Conservation (phyloP, 2,888 invertebrate genomes). For the Diplolepis rosae region DNA sequence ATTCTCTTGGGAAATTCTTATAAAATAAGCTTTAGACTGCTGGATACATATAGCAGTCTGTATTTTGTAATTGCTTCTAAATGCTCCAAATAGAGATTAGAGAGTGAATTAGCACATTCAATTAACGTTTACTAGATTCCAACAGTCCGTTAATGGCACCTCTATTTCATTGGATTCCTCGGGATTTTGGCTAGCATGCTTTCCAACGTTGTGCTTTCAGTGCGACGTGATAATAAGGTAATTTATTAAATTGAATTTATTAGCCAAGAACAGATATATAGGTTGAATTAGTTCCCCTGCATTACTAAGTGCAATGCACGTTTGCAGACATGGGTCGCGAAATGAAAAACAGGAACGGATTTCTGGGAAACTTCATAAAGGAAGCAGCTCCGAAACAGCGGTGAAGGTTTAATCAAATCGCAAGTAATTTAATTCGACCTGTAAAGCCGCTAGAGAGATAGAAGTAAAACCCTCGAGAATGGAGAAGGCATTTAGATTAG, state of each 20-base stretch:
- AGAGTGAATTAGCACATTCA: conserved; percentile 70
- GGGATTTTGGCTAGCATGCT: conserved; percentile 45
- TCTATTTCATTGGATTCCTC: conserved; percentile 67
- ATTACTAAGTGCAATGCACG: conserved; percentile 8
- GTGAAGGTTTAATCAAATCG: conserved; percentile 56
- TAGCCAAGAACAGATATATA: conserved; percentile 1
- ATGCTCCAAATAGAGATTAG: conserved; percentile 69
- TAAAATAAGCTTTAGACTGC: no score
- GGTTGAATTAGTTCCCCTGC: not conserved
- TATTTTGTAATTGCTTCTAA: conserved; percentile 69
- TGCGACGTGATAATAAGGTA: conserved; percentile 51
- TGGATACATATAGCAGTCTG: conserved; percentile 34
- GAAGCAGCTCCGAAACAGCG: conserved; percentile 30
- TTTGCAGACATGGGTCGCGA: not conserved
- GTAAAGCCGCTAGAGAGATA: conserved; percentile 46
- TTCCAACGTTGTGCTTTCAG: conserved; percentile 8
- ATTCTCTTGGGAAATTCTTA: no score
- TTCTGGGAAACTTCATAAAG: conserved; percentile 32
- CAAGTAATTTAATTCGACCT: conserved; percentile 56
- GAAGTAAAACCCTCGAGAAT: conserved; percentile 55
- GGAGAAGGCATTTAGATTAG: conserved; percentile 34
- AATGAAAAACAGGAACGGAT: conserved; percentile 11
- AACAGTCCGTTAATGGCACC: conserved; percentile 50
- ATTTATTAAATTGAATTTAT: conserved; percentile 39
- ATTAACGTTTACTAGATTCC: conserved; percentile 67